Evolutionary conservation across 2,113 vertebrate species (phyloP), one percentile per base, ranked within the genome.

Genomic region (Ivindomyrus marchei): DNA sequence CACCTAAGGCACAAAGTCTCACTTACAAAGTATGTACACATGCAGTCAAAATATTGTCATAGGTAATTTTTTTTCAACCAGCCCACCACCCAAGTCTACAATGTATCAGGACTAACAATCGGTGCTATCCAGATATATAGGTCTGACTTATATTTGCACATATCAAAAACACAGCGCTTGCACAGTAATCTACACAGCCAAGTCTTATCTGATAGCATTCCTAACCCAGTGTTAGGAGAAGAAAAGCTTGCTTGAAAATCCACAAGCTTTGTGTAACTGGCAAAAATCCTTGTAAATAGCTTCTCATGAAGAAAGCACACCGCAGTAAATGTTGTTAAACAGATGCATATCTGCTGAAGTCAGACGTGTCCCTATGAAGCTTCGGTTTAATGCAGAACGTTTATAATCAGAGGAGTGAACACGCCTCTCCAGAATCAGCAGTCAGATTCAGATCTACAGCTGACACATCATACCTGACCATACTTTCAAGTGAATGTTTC

Each of bases 131-230:
- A 45, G 42, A 84, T 39, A 24, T 84, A n/a, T 47, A 47, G 10
- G 17, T 46, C 45, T 46, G 45, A 42, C 42, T 21, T 42, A 17
- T 10, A 84, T 46, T 46, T 85, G 4, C 39, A 46, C 39, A 85
- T 19, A 46, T 45, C 83, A 45, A 85, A 45, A 45, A 24, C 24
- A 45, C 13, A 10, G 42, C 1, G 19, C 10, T 46, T 24, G 39
- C 24, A 47, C 83, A 45, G 24, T n/a, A 85, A 85, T 46, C 83
- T 47, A 70, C 62, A 70, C 10, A 1, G 15, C 42, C 83, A 45
- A 45, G 36, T 21, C 24, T 50, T 86, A 86, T 86, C 84, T 86
- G 45, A 86, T 50, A 50, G 45, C 84, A 86, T 86, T 86, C 84
- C 84, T 86, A 86, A 11, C 7, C 84, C 84, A 6, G 24, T 86